Percentiles rank a stretch among this genome's conserved stretches.
phyloP scores from a whole-genome alignment of 1,140 invertebrate genomes.

The Anoplolepis gracilipes region DNA sequence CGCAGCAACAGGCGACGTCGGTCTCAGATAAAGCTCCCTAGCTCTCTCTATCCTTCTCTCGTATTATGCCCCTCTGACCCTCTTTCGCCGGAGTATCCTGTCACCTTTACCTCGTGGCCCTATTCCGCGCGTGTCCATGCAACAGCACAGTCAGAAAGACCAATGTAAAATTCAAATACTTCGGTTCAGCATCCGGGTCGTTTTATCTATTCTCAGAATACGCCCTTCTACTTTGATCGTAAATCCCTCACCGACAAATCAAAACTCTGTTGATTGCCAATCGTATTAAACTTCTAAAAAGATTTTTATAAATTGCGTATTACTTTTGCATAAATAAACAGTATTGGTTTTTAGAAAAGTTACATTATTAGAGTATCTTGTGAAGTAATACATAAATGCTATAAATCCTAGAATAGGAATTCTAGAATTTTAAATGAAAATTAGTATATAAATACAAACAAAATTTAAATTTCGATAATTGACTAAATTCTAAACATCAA shows the following conservation, averaged over 20 bases:
- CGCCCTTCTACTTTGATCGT: neutral
- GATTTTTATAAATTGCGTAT: neutral
- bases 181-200: conserved; percentile 7
- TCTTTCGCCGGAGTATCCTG: conserved; percentile 14
- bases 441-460: neutral
- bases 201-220: neutral
- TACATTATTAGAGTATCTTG: neutral
- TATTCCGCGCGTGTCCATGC: conserved; percentile 32
- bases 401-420: neutral
- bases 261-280: neutral
- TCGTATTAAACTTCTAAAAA: neutral
- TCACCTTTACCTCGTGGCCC: conserved; percentile 4
- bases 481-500: neutral
- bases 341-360: neutral
- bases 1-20: conserved; percentile 39
- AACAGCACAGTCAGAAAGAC: neutral
- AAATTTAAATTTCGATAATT: neutral
- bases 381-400: neutral
- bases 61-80: neutral
- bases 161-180: conserved; percentile 35
- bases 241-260: neutral
- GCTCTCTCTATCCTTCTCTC: neutral
- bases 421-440: conserved; percentile 1
- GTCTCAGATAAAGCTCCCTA: neutral
- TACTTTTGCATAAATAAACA: neutral